Base-by-base conservation (phyloP, 2,888 invertebrate genomes). In the Xanthorhoe designata region DNA sequence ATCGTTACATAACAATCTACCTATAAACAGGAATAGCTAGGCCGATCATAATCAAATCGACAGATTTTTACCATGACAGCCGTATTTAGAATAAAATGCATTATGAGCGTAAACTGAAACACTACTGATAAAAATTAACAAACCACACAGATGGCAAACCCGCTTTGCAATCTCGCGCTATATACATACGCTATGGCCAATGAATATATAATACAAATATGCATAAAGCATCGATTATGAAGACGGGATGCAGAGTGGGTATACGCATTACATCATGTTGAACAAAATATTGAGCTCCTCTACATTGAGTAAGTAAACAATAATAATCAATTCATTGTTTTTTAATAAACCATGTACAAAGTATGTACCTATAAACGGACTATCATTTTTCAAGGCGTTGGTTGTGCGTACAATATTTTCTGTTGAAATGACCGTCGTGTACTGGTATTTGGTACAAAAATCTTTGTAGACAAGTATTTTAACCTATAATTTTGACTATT, bases 21-120 rank as follows among this genome's bases (percentile, higher is more conserved):
- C 51, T 74, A 70, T 71, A 70, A 69, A 70, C 67, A 71, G 64
- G 68, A 67, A 71, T 67, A 69, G 68, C 68, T 71, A 71, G 59
- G 69, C 72, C 70, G 69, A 65, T 69, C 66, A 68, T 69, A 65
- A 55, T 50, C 68, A 66, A 69, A 68, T 67, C 50, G 61, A 74
- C 66, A 66, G 65, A 62, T 70, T 64, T 66, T 53, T 66, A 62
- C 62, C 59, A 54, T 58, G 24, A 60, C 56, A 55, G 8, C 49
- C 19, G 15, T 60, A 55, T 35, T 45, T 57, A 29, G 10, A 55
- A 58, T 32, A 56, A 38, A 53, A 56, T 8, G 47, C 47, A 47
- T 17, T 17, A 10, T 45, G 45, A 45, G n/a, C 15, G n/a, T 17
- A 47, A 3, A n/a, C n/a, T n/a, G n/a, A n/a, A n/a, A n/a, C n/a